These are phyloP conservation scores for Agriopis aurantiaria DNA, from an alignment of 2,888 invertebrate species.

Conservation along the genomic window DNA sequence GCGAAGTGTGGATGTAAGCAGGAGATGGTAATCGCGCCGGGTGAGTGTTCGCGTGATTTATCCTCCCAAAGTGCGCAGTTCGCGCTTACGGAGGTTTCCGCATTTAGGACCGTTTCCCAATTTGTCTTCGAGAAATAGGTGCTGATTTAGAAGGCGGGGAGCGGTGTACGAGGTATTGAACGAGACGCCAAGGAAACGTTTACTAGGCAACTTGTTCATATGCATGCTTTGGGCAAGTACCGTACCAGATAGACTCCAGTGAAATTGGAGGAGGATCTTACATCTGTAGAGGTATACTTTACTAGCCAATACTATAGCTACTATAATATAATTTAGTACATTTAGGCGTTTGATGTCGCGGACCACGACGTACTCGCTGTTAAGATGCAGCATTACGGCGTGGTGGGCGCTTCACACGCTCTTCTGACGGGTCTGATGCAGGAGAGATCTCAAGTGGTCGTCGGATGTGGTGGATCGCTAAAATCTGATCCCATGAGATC, in stretches of 20 bases:
- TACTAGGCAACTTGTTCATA: neutral
- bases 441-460: no score
- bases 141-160: slow-evolving; percentile 8
- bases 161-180: neutral
- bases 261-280: no score
- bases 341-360: no score
- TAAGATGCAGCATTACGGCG: no score
- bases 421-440: no score
- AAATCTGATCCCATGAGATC: no score
- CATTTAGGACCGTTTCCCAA: slow-evolving; percentile 11
- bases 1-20: neutral
- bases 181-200: neutral
- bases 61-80: slow-evolving; percentile 22
- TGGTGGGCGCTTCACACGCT: no score
- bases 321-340: slow-evolving; percentile 1
- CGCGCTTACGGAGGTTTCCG: slow-evolving; percentile 5
- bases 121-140: slow-evolving; percentile 27
- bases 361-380: no score
- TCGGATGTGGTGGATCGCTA: no score
- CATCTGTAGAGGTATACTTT: no score
- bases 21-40: slow-evolving; percentile 21
- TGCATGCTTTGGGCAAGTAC: neutral
- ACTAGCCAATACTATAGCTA: neutral
- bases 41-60: slow-evolving; percentile 21
- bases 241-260: neutral